Evolutionary conservation across 2,113 vertebrate species (phyloP).

Genomic region (Microtus pennsylvanicus): DNA sequence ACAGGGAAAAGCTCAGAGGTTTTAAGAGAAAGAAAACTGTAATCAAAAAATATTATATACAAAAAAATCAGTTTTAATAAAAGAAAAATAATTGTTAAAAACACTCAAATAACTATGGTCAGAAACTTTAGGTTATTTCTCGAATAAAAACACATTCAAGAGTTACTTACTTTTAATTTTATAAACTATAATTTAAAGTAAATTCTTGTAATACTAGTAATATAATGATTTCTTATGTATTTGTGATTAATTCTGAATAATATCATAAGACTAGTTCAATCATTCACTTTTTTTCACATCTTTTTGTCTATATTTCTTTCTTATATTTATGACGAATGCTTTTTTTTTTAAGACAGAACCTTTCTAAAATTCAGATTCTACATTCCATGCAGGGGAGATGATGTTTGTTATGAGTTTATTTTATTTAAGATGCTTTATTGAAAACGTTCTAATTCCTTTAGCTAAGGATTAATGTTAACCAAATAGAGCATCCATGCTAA

Average conservation of each 20-base stretch:
- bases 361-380: neutral
- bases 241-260: constrained; percentile 8
- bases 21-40: neutral
- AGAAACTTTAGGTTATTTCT: neutral
- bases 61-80: neutral
- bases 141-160: neutral
- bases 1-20: neutral
- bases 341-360: neutral
- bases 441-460: constrained; percentile 2
- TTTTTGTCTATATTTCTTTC: constrained; percentile 20
- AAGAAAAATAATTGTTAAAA: neutral
- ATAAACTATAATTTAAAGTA: constrained; percentile 26
- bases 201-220: neutral
- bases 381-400: neutral
- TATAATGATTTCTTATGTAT: neutral
- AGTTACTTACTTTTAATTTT: neutral
- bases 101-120: neutral
- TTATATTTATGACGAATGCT: neutral
- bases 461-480: neutral
- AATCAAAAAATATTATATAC: neutral
- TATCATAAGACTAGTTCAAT: neutral
- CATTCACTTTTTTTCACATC: neutral
- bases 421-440: neutral
- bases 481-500: neutral
- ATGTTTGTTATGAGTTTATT: neutral